Base-by-base conservation (phyloP, 2,797 vertebrate species). In the Gambusia yucatana region DNA sequence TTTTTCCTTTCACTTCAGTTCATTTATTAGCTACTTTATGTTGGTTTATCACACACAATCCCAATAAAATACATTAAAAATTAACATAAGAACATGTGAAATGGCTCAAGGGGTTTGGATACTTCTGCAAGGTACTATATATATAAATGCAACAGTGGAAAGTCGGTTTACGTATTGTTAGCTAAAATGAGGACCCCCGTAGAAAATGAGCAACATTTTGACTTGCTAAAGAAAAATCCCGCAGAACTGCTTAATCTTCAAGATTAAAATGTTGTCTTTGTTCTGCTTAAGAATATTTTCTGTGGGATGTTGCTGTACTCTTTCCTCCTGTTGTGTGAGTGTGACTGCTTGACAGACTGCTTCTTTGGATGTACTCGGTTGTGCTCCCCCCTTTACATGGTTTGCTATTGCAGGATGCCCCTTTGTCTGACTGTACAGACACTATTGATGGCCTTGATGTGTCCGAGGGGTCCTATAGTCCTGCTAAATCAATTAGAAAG, bases 401-500 rank as follows among this genome's bases (percentile, higher is more conserved):
- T 98, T 98, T 99, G 94, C 97, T 96, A 95, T 99, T 99, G 92
- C 98, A 99, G 98, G 98, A 99, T 79, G 97, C 97, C 92, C 97
- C 97, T 96, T 97, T 98, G 91, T 99, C 98, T 97, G 98, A 98
- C 98, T 99, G 98, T 97, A 97, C 97, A 97, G 98, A 99, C 95
- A 97, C 97, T 97, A 97, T 99, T 97, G 97, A 98, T 94, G 98
- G 97, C 97, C 97, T 99, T 89, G 97, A 98, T 96, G 95, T 96
- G 94, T 96, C 97, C 97, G 97, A 97, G 97, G 97, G 97, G 96
- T 96, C 96, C 96, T 97, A 97, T 97, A 99, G 97, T 95, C 98
- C 98, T 81, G 96, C 97, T 98, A 98, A 95, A 95, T 96, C 97
- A 96, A 90, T 97, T 98, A 98, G 98, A 98, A 99, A 99, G 98